phyloP scores from a whole-genome alignment of 2,113 vertebrate genomes.

The Trochalopteron elliotii region DNA sequence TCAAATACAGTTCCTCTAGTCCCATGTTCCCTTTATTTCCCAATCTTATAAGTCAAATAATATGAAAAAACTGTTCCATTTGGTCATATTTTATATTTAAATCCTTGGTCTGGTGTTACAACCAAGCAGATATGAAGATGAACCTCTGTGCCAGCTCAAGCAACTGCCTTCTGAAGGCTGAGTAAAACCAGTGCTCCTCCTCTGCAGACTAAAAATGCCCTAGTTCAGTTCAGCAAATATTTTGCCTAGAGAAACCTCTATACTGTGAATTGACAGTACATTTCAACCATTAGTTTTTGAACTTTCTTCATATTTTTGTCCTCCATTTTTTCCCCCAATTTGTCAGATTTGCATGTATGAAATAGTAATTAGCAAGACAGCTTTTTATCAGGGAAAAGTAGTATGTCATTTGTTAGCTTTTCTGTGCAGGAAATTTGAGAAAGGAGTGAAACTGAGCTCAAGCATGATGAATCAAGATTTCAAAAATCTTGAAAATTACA shows the following conservation, averaged over 20 bases:
- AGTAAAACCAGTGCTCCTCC: not conserved
- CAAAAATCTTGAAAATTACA: not conserved
- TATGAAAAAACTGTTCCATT: not conserved
- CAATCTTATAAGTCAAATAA: not conserved
- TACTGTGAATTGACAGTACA: not conserved
- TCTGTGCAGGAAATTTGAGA: not conserved
- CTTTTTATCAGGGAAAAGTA: not conserved
- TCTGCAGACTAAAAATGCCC: not conserved
- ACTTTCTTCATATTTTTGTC: not conserved
- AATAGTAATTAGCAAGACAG: not conserved
- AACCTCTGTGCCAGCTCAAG: not conserved
- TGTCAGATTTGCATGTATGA: not conserved
- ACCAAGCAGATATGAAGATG: not conserved
- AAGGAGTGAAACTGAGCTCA: not conserved
- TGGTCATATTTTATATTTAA: not conserved
- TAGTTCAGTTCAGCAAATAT: not conserved
- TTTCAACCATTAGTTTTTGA: not conserved
- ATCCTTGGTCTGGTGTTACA: not conserved
- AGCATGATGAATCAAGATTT: not conserved
- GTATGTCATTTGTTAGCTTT: not conserved
- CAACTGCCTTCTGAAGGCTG: not conserved
- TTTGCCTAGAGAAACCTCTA: not conserved
- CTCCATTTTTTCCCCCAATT: accelerated
- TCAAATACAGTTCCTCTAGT: not conserved
- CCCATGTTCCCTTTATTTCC: not conserved